These are phyloP conservation scores for Hoplostethus atlanticus DNA, from an alignment of 2,797 vertebrate species.

Conservation along the genomic window DNA sequence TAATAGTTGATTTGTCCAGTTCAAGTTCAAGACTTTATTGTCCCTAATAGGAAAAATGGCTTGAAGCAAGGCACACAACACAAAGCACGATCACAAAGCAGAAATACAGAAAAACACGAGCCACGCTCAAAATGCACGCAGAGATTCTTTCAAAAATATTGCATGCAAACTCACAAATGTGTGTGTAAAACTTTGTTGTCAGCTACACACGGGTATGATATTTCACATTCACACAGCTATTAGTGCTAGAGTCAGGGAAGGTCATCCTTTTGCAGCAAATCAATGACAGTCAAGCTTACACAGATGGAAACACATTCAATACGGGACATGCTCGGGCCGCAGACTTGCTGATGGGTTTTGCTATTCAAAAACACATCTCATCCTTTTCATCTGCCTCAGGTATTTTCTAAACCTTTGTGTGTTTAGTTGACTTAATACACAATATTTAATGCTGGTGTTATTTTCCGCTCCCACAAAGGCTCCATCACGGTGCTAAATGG, in stretches of 20 bases:
- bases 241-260: constrained; percentile 24
- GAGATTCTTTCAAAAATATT: neutral
- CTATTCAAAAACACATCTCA: constrained; percentile 32
- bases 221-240: constrained; percentile 29
- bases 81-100: constrained; percentile 25
- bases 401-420: constrained; percentile 46
- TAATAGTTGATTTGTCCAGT: constrained; percentile 27
- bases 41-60: neutral
- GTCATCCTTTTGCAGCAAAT: constrained; percentile 38
- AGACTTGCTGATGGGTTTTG: constrained; percentile 15
- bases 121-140: neutral
- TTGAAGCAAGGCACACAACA: neutral
- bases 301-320: constrained; percentile 40
- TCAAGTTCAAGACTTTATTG: constrained; percentile 11
- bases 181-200: neutral
- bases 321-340: constrained; percentile 14
- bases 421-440: constrained; percentile 50
- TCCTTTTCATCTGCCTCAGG: constrained; percentile 13
- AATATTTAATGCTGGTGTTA: constrained; percentile 52
- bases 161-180: neutral
- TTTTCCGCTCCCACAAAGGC: constrained; percentile 65
- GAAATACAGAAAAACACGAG: constrained; percentile 2
- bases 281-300: constrained; percentile 17
- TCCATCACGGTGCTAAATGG: constrained; percentile 70
- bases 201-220: constrained; percentile 7